Evolutionary conservation across 1,140 invertebrate species (phyloP), one percentile per base, ranked within the genome.

Genomic region (Drusus annulatus): DNA sequence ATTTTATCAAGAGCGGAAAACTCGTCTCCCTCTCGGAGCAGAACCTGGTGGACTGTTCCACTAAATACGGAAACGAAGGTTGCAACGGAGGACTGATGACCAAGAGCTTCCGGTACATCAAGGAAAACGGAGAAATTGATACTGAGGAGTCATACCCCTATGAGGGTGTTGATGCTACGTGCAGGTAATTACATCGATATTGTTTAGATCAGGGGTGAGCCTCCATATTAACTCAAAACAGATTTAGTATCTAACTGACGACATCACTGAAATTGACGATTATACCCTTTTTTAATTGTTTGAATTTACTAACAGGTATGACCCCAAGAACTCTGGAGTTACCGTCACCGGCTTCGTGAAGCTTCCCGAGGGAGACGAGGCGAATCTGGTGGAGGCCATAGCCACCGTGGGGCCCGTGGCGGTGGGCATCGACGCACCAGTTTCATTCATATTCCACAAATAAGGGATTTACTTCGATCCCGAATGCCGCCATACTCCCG

Each of bases 21-120:
- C 90, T 99, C 16, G 92, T 98, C 4, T 98, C 97, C 3, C 92
- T 99, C 0, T 98, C 96, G 83, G 98, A 99, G 90, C 98, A 99
- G 90, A 99, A 99, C 88, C 90, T 99, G 56, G 92, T 99, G 25
- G 98, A 99, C 90, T 99, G 98, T 86, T 98, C 97, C 1, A 84
- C 85, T 0, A 92, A 92, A 76, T 98, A 96, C 86, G 98, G 97
- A 13, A 99, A 99, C 90, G 93, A 98, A 86, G 98, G 98, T 54
- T 99, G 98, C 89, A 93, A 96, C 84, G 98, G 98, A 84, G 98
- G 98, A 78, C 90, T 98, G 17, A 98, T 98, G 97, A 96, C 98
- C 89, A 91, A 95, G 83, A 96, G 96, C 60, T 98, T 98, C 91
- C 90, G 94, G 83, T 99, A 99, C 88, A 94, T 99, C 84, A 96